phyloP scores from a whole-genome alignment of 2,113 vertebrate species.

The Anolis sagrei region DNA sequence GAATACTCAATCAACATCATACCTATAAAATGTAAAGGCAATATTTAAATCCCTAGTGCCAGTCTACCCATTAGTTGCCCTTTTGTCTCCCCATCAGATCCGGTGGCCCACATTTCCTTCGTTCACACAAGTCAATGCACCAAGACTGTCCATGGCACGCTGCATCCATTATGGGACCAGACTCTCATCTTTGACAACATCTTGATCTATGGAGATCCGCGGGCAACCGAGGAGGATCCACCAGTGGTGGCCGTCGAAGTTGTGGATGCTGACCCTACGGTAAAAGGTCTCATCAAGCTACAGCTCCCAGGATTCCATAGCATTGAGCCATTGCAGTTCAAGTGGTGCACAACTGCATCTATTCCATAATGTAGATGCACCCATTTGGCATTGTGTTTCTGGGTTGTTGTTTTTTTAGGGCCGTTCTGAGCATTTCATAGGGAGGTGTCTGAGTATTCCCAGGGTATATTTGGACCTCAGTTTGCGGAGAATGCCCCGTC shows the following conservation, averaged over 20 bases:
- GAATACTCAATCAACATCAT: too few species aligned
- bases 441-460: constrained; percentile 64
- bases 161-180: constrained; percentile 74
- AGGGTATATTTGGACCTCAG: constrained; percentile 62
- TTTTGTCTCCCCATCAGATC: constrained; percentile 13
- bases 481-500: constrained; percentile 41
- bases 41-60: not conserved
- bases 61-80: accelerated
- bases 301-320: too few species aligned
- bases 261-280: constrained; percentile 39
- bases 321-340: too few species aligned
- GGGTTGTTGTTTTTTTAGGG: constrained; percentile 53
- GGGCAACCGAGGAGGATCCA: constrained; percentile 46
- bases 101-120: constrained; percentile 66
- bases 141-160: constrained; percentile 28
- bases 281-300: not conserved
- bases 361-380: not conserved
- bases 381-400: not conserved
- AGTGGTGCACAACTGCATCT: too few species aligned
- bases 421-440: constrained; percentile 60
- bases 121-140: constrained; percentile 70
- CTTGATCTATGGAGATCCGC: constrained; percentile 69
- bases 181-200: constrained; percentile 71
- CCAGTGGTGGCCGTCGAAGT: constrained; percentile 69
- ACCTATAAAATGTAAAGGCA: not conserved